Conservation (phyloP, 2,888 invertebrate species). For the Harmothoe impar region DNA sequence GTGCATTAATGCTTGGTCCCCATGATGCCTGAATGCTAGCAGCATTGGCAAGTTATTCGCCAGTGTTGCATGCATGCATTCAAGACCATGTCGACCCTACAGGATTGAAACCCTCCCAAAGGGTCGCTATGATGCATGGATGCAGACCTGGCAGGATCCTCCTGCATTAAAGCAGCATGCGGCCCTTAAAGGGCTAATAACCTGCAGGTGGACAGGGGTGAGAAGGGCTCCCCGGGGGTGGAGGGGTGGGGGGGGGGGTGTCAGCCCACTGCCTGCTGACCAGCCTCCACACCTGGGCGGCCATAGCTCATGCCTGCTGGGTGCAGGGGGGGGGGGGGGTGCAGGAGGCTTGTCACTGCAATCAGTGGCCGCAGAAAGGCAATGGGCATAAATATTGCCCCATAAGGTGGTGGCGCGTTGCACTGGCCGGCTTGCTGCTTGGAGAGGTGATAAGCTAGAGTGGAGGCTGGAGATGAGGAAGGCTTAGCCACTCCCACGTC, state of each 20-base stretch:
- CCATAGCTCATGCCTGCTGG: background rate
- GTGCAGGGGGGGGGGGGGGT: background rate
- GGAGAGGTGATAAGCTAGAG: background rate
- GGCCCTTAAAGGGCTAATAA: no score
- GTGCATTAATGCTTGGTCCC: no score
- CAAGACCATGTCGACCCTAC: no score
- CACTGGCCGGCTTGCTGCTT: background rate
- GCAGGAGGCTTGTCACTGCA: conserved; percentile 29
- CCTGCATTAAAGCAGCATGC: no score
- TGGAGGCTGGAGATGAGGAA: background rate
- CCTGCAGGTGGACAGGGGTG: conserved; percentile 59
- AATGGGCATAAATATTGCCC: conserved; percentile 30
- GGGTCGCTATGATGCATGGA: no score
- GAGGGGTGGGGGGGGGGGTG: background rate
- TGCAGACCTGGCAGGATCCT: no score
- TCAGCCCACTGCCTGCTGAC: background rate
- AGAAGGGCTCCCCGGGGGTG: conserved; percentile 32
- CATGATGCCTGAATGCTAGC: no score
- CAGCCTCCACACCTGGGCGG: conserved; percentile 24
- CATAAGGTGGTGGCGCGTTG: conserved; percentile 10
- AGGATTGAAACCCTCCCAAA: no score
- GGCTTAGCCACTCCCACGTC: background rate
- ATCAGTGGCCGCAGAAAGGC: conserved; percentile 42
- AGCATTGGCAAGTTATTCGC: no score
- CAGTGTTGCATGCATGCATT: no score